A percentile compares a stretch with the other conserved stretches of the same genome.
These are phyloP conservation scores for Zaprionus tsacasi DNA, from an alignment of 1,140 invertebrate genomes.

Conservation along the genomic window DNA sequence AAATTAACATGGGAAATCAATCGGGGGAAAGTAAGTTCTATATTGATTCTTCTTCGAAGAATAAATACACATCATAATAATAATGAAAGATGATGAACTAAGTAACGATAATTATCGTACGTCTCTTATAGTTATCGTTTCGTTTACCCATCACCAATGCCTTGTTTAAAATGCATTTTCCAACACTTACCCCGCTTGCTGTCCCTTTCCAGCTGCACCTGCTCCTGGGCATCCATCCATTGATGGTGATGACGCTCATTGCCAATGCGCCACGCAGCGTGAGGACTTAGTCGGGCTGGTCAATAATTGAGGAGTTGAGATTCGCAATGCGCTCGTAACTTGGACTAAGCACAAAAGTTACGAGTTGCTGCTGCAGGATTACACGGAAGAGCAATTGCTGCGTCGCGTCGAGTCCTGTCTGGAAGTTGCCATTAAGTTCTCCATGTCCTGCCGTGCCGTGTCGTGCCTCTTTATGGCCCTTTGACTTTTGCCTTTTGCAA, in stretches of 20 bases:
- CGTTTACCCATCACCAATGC: background rate
- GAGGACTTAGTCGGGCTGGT: constrained; percentile 13
- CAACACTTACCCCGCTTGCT: background rate
- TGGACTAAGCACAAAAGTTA: constrained; percentile 28
- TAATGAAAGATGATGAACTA: too few relatives aligned
- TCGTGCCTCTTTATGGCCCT: constrained; percentile 5
- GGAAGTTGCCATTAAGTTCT: constrained; percentile 7
- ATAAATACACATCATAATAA: too few relatives aligned
- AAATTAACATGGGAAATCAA: constrained; percentile 16
- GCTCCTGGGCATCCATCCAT: constrained; percentile 3
- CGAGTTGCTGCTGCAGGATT: constrained; percentile 38
- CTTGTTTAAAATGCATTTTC: background rate
- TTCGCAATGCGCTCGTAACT: constrained; percentile 36
- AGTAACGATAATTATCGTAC: too few relatives aligned
- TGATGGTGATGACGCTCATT: constrained; percentile 41
- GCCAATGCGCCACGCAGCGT: constrained; percentile 38
- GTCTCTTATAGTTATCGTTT: background rate
- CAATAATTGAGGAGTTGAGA: constrained; percentile 55
- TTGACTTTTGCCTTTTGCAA: constrained; percentile 23
- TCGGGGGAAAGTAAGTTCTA: background rate
- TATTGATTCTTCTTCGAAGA: background rate
- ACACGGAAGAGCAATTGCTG: constrained; percentile 13
- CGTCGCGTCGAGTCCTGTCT: background rate
- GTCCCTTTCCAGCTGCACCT: background rate
- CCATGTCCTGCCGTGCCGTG: background rate